phyloP scores from a whole-genome alignment of 2,113 vertebrate genomes.

The Sminthopsis crassicaudata region DNA sequence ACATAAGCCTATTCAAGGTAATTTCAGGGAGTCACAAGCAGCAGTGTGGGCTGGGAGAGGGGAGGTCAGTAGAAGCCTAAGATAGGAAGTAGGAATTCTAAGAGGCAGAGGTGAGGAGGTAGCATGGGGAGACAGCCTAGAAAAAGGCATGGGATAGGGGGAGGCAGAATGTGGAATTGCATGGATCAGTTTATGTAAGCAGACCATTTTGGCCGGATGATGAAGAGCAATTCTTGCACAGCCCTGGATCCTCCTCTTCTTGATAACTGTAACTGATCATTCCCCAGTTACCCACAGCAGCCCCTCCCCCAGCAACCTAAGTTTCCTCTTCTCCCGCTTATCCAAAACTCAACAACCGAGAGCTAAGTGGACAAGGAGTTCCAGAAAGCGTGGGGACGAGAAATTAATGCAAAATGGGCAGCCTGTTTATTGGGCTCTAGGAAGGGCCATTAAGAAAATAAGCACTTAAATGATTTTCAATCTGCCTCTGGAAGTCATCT shows the following conservation, averaged over 20 bases:
- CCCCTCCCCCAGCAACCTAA: neutral
- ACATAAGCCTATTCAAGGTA: neutral
- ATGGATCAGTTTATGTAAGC: neutral
- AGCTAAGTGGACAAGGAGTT: slow-evolving; percentile 21
- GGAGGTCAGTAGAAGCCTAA: neutral
- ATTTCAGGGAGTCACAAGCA: neutral
- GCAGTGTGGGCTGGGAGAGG: neutral
- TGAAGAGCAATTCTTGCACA: neutral
- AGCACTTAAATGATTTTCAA: slow-evolving; percentile 81
- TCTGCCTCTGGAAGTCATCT: slow-evolving; percentile 77
- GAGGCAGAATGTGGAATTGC: neutral
- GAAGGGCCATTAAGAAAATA: slow-evolving; percentile 79
- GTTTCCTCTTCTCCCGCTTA: slow-evolving; percentile 8
- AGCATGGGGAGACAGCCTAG: neutral
- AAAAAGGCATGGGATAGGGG: neutral
- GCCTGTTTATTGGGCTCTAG: slow-evolving; percentile 75
- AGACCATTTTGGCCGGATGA: neutral
- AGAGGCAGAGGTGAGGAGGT: neutral
- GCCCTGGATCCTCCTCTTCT: neutral
- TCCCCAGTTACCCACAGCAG: neutral
- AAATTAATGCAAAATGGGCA: slow-evolving; percentile 69
- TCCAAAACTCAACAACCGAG: slow-evolving; percentile 40
- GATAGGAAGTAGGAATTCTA: neutral
- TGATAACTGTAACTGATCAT: slow-evolving; percentile 9
- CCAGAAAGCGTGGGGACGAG: slow-evolving; percentile 52